Percentiles rank a stretch among this genome's conserved stretches.
Evolutionary conservation across 2,888 invertebrate genomes (phyloP).

Genomic region (Crioceris asparagi): DNA sequence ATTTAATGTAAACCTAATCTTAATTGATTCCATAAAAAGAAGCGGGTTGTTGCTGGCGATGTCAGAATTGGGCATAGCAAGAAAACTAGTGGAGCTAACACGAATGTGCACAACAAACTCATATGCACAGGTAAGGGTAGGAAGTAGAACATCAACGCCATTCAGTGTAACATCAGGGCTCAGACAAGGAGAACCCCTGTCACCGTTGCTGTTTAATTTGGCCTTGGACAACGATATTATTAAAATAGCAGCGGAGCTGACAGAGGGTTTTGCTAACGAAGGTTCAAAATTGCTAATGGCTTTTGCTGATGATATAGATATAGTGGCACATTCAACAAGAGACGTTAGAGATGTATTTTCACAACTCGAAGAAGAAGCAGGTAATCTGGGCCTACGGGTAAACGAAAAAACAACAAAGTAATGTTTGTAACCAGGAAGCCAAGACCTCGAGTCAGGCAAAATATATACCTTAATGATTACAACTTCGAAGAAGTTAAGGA

Average conservation of each 20-base stretch:
- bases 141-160: background rate
- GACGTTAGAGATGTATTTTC: background rate
- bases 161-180: background rate
- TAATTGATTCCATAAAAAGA: too few relatives aligned
- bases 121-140: background rate
- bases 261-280: background rate
- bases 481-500: background rate
- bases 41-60: too few relatives aligned
- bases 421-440: background rate
- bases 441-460: background rate
- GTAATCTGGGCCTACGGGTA: background rate
- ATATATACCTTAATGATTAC: background rate
- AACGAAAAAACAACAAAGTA: background rate
- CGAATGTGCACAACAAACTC: too few relatives aligned
- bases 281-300: background rate
- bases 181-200: background rate
- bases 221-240: background rate
- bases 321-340: background rate
- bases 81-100: too few relatives aligned
- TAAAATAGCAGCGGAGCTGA: background rate
- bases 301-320: background rate
- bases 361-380: background rate
- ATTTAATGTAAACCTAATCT: too few relatives aligned
- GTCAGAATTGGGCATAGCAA: too few relatives aligned
- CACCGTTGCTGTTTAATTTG: background rate